These are phyloP conservation scores for Brachionichthys hirsutus DNA, from an alignment of 2,113 vertebrate species.

Conservation along the genomic window DNA sequence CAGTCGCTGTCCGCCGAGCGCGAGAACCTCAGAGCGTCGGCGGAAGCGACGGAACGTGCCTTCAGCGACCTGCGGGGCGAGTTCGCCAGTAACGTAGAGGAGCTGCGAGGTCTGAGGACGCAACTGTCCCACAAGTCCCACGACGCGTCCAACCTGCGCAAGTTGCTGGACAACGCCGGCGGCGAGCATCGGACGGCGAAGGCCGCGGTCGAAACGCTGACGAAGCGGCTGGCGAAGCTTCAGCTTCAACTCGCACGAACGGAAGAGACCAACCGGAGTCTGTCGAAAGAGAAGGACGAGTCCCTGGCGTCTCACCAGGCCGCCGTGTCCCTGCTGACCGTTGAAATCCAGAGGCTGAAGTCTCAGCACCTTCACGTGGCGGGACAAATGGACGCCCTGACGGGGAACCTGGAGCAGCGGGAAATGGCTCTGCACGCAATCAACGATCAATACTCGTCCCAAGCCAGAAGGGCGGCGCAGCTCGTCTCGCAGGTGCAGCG, in stretches of 20 bases:
- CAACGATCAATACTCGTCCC: slow-evolving; percentile 72
- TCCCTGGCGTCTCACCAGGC: slow-evolving; percentile 63
- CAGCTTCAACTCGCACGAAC: slow-evolving; percentile 65
- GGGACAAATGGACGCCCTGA: slow-evolving; percentile 68
- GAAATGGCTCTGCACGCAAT: slow-evolving; percentile 79
- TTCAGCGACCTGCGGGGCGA: slow-evolving; percentile 80
- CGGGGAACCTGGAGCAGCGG: slow-evolving; percentile 78
- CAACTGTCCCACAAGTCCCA: slow-evolving; percentile 68
- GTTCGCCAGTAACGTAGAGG: slow-evolving; percentile 65
- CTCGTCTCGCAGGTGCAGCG: slow-evolving; percentile 73
- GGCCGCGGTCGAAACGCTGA: slow-evolving; percentile 51
- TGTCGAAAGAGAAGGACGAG: slow-evolving; percentile 77
- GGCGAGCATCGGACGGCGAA: slow-evolving; percentile 52
- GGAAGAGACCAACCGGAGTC: slow-evolving; percentile 44
- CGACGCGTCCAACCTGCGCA: slow-evolving; percentile 66
- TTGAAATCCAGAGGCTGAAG: slow-evolving; percentile 76
- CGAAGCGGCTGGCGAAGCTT: slow-evolving; percentile 59
- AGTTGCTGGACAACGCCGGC: slow-evolving; percentile 60
- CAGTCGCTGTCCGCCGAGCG: slow-evolving; percentile 45
- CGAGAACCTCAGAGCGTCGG: slow-evolving; percentile 32
- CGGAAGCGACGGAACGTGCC: slow-evolving; percentile 71
- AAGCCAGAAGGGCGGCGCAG: slow-evolving; percentile 70
- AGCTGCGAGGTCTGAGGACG: slow-evolving; percentile 55
- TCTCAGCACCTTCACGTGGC: slow-evolving; percentile 76
- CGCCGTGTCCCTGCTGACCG: slow-evolving; percentile 64